phyloP scores from a whole-genome alignment of 2,797 vertebrate genomes.

The Tapera naevia region DNA sequence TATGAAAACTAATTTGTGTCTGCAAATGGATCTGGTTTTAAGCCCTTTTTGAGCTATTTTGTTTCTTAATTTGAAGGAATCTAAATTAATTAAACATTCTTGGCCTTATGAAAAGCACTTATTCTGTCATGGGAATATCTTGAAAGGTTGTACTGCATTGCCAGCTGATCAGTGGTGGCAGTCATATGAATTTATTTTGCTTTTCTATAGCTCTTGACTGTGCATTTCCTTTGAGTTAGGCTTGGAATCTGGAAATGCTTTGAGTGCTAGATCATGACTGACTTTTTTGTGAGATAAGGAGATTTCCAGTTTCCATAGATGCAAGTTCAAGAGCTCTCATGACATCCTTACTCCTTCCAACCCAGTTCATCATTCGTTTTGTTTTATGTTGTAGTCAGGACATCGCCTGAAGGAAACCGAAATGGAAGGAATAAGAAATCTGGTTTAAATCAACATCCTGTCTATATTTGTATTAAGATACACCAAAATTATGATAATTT shows the following conservation, averaged over 20 bases:
- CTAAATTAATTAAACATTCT: neutral
- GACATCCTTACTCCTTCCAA: neutral
- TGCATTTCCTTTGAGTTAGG: neutral
- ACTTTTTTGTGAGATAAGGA: neutral
- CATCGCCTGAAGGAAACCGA: neutral
- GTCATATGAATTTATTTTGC: neutral
- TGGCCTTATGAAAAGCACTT: neutral
- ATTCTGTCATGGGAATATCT: neutral
- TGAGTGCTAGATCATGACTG: neutral
- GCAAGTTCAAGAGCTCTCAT: neutral
- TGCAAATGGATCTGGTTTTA: neutral
- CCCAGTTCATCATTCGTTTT: neutral
- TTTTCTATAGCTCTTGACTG: neutral
- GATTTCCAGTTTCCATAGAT: neutral
- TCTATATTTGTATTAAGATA: neutral
- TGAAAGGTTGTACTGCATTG: neutral
- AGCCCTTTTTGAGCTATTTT: neutral
- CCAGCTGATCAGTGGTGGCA: neutral
- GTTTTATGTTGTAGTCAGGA: neutral
- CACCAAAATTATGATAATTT: neutral
- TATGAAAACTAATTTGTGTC: neutral
- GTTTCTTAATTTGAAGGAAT: neutral
- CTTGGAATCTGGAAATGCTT: neutral
- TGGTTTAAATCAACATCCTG: neutral
- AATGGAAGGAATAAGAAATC: neutral